A percentile compares a stretch with the other conserved stretches of the same genome.
These are phyloP conservation scores for Struthio camelus DNA, from an alignment of 2,113 vertebrate genomes.

Conservation along the genomic window DNA sequence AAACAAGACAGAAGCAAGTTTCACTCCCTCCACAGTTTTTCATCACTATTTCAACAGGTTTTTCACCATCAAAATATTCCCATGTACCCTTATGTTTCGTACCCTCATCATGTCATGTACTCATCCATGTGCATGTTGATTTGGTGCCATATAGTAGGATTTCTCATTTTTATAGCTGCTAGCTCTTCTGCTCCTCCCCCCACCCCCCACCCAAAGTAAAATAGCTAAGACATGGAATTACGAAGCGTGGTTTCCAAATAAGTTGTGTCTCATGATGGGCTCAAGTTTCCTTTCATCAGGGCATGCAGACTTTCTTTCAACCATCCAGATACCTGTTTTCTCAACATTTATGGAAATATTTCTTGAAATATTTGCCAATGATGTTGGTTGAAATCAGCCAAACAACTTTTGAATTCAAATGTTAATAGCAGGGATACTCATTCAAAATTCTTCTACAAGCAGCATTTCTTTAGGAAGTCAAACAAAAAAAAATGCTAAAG, in stretches of 20 bases:
- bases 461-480: not conserved
- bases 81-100: not conserved
- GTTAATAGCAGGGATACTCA: not conserved
- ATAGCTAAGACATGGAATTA: not conserved
- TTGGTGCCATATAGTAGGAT: not conserved
- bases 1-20: not conserved
- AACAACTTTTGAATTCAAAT: not conserved
- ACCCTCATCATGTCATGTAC: not conserved
- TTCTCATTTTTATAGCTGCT: not conserved
- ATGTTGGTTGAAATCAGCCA: not conserved
- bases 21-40: not conserved
- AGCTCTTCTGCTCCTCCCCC: not conserved
- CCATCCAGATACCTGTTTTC: not conserved
- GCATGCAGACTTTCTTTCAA: not conserved
- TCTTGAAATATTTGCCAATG: not conserved
- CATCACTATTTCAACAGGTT: not conserved
- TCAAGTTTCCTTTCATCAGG: not conserved
- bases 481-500: not conserved
- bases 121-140: not conserved
- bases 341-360: not conserved
- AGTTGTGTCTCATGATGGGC: not conserved
- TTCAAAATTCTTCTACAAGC: not conserved
- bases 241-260: not conserved
- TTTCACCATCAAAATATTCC: not conserved
- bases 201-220: not conserved